phyloP scores from a whole-genome alignment of 1,140 invertebrate species.

The Zaprionus vittiger region DNA sequence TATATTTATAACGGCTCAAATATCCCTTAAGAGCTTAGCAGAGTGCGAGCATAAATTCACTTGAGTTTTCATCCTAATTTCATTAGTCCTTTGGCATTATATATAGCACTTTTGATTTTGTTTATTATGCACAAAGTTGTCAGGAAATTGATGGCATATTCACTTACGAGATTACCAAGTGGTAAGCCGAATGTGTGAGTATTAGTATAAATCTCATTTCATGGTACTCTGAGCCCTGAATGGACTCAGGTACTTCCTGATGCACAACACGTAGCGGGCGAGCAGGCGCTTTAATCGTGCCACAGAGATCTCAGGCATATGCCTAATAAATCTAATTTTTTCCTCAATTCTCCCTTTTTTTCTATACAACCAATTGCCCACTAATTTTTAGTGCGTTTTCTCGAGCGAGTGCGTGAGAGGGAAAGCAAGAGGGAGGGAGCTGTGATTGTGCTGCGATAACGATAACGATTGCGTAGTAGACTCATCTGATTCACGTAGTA shows the following conservation, averaged over 20 bases:
- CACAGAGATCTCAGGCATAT: slow-evolving; percentile 72
- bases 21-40: background rate
- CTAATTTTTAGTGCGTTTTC: slow-evolving; percentile 78
- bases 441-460: slow-evolving; percentile 43
- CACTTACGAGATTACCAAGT: slow-evolving; percentile 46
- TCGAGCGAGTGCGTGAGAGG: slow-evolving; percentile 43
- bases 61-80: slow-evolving; percentile 2
- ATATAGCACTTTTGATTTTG: slow-evolving; percentile 20
- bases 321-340: slow-evolving; percentile 75
- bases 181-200: slow-evolving; percentile 26
- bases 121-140: slow-evolving; percentile 27
- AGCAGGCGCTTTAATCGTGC: slow-evolving; percentile 51
- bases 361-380: slow-evolving; percentile 64
- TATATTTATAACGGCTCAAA: background rate
- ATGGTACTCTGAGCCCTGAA: slow-evolving; percentile 17
- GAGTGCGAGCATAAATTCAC: background rate
- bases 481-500: slow-evolving; percentile 63
- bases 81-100: slow-evolving; percentile 10
- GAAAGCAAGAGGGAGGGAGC: background rate
- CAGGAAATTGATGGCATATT: slow-evolving; percentile 43
- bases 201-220: slow-evolving; percentile 47
- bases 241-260: slow-evolving; percentile 34
- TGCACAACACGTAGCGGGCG: slow-evolving; percentile 63
- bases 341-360: background rate
- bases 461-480: slow-evolving; percentile 51